A percentile compares a stretch with the other conserved stretches of the same genome.
phyloP scores from a whole-genome alignment of 2,113 vertebrate genomes.

The Scopus umbretta region DNA sequence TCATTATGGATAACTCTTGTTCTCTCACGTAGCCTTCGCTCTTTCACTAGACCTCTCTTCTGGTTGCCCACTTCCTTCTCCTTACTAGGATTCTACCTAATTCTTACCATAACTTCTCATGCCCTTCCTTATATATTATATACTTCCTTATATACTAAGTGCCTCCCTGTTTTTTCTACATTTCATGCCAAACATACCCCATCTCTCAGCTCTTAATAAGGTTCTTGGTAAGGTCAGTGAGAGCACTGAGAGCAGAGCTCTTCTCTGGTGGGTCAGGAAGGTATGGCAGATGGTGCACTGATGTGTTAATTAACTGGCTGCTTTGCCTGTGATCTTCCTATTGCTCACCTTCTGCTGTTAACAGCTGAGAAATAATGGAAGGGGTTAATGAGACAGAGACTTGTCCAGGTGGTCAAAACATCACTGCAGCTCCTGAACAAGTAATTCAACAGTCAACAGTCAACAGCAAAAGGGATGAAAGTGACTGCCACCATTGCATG shows the following conservation, averaged over 20 bases:
- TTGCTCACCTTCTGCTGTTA: background rate
- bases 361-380: background rate
- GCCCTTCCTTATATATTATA: background rate
- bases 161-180: background rate
- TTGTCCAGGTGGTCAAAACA: background rate
- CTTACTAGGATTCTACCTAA: background rate
- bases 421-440: background rate
- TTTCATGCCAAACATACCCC: background rate
- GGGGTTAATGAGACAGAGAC: conserved; percentile 22
- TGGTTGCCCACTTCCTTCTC: background rate
- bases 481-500: background rate
- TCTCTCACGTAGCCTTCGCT: background rate
- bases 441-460: background rate
- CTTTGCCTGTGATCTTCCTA: background rate
- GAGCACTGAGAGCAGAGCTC: background rate
- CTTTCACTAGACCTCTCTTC: background rate
- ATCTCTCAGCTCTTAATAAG: background rate
- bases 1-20: background rate
- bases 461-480: background rate
- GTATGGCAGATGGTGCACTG: background rate
- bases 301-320: conserved; percentile 30
- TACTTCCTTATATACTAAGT: background rate
- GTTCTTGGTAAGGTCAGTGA: background rate
- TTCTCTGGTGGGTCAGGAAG: background rate
- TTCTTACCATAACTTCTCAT: background rate